Evolutionary conservation across 2,113 vertebrate species (phyloP).

Genomic region (Pycnonotus jocosus): DNA sequence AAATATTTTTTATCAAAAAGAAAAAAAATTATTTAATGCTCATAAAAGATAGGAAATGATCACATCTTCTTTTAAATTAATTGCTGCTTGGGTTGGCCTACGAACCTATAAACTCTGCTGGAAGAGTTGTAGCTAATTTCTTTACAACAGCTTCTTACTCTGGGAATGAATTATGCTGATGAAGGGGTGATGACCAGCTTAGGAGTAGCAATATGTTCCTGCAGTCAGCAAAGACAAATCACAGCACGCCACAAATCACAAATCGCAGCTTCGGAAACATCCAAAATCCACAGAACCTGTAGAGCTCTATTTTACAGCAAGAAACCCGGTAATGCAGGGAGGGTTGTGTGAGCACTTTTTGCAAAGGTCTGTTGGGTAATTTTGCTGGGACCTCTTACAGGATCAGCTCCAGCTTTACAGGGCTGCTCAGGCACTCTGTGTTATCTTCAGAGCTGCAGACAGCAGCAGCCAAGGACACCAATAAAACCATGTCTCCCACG

Average conservation of each 20-base stretch:
- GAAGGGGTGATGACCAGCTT: constrained; percentile 34
- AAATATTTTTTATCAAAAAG: not conserved
- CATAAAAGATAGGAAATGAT: constrained; percentile 62
- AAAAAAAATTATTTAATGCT: constrained; percentile 44
- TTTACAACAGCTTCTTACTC: not conserved
- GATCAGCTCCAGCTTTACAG: not conserved
- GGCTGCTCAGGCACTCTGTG: not conserved
- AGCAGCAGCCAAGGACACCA: not conserved
- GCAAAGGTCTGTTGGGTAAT: not conserved
- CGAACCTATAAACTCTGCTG: constrained; percentile 47
- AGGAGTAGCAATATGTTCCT: not conserved
- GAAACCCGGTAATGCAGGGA: rapidly evolving
- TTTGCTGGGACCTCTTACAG: not conserved
- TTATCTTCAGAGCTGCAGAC: not conserved
- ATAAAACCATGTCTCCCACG: not conserved
- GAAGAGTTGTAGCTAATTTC: constrained; percentile 30
- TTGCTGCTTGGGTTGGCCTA: constrained; percentile 43
- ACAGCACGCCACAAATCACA: not conserved
- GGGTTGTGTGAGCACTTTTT: not conserved
- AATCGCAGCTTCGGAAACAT: not conserved
- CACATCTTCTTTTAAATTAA: constrained; percentile 64
- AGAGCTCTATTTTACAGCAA: not conserved
- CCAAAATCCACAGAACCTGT: not conserved
- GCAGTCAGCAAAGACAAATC: constrained; percentile 34
- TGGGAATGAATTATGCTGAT: constrained; percentile 23